phyloP scores from a whole-genome alignment of 2,113 vertebrate species.

The Euleptes europaea region DNA sequence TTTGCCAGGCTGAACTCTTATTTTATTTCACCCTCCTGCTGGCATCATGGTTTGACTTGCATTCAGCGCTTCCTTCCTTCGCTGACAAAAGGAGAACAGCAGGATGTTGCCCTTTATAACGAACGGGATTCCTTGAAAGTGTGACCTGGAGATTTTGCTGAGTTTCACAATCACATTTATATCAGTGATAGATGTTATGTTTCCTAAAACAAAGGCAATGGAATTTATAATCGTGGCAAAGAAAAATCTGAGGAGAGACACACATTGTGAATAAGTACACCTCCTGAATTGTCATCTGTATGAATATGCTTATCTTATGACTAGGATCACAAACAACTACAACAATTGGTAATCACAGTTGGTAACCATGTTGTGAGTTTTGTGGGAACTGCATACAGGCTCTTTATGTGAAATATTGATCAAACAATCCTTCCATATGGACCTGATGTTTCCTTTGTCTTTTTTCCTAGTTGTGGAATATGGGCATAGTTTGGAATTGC shows the following conservation, averaged over 20 bases:
- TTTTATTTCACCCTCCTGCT: not conserved
- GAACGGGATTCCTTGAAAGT: conserved; percentile 24
- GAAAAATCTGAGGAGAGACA: not conserved
- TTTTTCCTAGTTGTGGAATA: no score
- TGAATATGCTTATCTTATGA: not conserved
- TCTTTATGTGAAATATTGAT: no score
- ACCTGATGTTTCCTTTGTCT: no score
- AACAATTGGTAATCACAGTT: no score
- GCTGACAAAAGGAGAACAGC: not conserved
- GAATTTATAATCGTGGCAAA: not conserved
- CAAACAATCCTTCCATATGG: no score
- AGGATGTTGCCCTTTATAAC: not conserved
- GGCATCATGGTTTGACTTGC: conserved; percentile 18
- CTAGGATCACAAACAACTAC: not conserved
- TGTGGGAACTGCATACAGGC: no score
- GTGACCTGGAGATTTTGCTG: conserved; percentile 21
- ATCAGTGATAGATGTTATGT: not conserved
- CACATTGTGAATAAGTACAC: not conserved
- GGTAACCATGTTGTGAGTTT: no score
- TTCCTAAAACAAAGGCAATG: not conserved
- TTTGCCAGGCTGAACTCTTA: conserved; percentile 19
- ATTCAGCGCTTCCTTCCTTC: not conserved
- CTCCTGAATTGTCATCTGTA: not conserved
- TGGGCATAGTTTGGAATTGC: no score
- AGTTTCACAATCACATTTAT: conserved; percentile 2